Percentiles rank a stretch among this genome's conserved stretches.
Evolutionary conservation across 2,888 invertebrate species (phyloP).

Genomic region (Balanococcus diminutus): DNA sequence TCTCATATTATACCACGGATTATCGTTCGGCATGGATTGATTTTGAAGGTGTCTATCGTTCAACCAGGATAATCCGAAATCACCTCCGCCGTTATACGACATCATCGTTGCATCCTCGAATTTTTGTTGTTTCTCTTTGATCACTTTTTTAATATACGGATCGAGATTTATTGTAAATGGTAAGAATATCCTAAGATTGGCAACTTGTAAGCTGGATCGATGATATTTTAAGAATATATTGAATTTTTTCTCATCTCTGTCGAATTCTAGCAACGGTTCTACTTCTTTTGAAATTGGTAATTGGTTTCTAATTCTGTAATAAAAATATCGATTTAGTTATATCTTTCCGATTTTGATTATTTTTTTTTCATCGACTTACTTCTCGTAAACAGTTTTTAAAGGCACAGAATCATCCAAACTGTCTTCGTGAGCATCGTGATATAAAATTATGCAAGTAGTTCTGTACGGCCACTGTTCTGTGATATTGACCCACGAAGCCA

Average conservation of each 20-base stretch:
- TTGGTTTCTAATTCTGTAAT: slow-evolving; percentile 74
- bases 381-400: slow-evolving; percentile 89
- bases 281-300: slow-evolving; percentile 85
- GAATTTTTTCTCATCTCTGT: slow-evolving; percentile 92
- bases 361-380: slow-evolving; percentile 65
- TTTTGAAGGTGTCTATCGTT: not conserved
- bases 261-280: slow-evolving; percentile 87
- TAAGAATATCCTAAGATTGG: slow-evolving; percentile 91
- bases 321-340: not conserved
- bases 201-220: slow-evolving; percentile 80
- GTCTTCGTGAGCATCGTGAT: slow-evolving; percentile 89
- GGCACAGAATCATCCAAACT: slow-evolving; percentile 83
- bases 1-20: slow-evolving; percentile 46
- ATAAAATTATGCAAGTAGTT: slow-evolving; percentile 95
- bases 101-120: slow-evolving; percentile 54
- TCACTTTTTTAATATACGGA: slow-evolving; percentile 95
- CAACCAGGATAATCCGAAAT: slow-evolving; percentile 49
- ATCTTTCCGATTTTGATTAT: not conserved
- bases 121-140: slow-evolving; percentile 75
- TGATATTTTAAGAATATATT: slow-evolving; percentile 92
- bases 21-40: not conserved
- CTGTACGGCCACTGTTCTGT: slow-evolving; percentile 99
- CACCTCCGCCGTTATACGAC: slow-evolving; percentile 41
- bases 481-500: slow-evolving; percentile 97
- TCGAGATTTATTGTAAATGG: slow-evolving; percentile 98